These are phyloP conservation scores for Altica lythri DNA, from an alignment of 2,888 invertebrate species.

Conservation along the genomic window DNA sequence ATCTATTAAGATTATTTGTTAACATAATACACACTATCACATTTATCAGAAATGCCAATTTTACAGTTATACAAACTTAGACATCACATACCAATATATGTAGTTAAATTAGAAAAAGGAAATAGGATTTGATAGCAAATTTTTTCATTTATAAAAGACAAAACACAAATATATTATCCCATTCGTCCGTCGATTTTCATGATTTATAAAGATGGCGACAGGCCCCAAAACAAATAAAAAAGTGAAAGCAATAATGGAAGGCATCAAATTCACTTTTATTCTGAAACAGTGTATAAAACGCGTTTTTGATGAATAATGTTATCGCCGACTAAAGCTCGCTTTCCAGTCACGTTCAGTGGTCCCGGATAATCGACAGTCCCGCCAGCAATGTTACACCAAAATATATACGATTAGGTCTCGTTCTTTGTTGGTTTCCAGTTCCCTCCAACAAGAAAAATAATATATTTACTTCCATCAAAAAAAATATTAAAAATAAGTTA, in stretches of 20 bases:
- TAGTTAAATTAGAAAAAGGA: too few relatives aligned
- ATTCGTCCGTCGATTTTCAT: too few relatives aligned
- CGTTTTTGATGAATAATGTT: slow-evolving; percentile 58
- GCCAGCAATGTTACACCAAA: slow-evolving; percentile 51
- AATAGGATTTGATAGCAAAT: too few relatives aligned
- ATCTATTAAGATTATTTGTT: too few relatives aligned
- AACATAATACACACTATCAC: too few relatives aligned
- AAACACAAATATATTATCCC: too few relatives aligned
- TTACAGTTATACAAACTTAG: too few relatives aligned
- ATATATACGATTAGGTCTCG: slow-evolving; percentile 41
- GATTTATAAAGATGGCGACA: slow-evolving; percentile 5
- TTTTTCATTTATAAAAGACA: too few relatives aligned
- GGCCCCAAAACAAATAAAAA: slow-evolving; percentile 6
- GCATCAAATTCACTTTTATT: slow-evolving; percentile 56
- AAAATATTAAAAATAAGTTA: too few relatives aligned
- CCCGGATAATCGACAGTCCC: slow-evolving; percentile 56
- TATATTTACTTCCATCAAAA: too few relatives aligned
- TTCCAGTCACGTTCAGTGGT: slow-evolving; percentile 55
- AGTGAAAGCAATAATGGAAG: slow-evolving; percentile 43
- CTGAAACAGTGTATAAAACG: slow-evolving; percentile 57
- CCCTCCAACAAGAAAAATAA: slow-evolving; percentile 11
- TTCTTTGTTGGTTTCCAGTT: slow-evolving; percentile 18
- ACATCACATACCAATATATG: too few relatives aligned
- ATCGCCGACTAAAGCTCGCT: slow-evolving; percentile 49
- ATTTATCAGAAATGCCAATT: too few relatives aligned